Evolutionary conservation across 2,888 invertebrate genomes (phyloP), one percentile per base, ranked within the genome.

Genomic region (Periphyllus acericola): DNA sequence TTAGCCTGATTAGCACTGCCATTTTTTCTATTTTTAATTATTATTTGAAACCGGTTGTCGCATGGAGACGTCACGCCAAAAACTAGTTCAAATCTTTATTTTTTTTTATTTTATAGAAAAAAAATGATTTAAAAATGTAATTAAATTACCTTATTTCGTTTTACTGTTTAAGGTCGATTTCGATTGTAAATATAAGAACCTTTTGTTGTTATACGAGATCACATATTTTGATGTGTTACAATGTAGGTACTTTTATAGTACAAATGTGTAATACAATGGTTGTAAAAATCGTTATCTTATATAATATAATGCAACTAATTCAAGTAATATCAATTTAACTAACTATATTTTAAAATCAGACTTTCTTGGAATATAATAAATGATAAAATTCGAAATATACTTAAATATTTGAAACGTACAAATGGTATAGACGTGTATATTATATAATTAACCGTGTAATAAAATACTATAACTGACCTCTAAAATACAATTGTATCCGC

Each of bases 11-110:
- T 79, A 72, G 55, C n/a, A 86, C 34, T 79, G 71, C 2, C 11
- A 52, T 86, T 79, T 71, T 76, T 83, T 68, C 32, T 78, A 34
- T 40, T 80, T 78, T 72, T 86, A 86, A 86, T 86, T 86, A 80
- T 71, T 55, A 72, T 86, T 71, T 25, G 36, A 86, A 86, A 86
- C 86, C 86, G 86, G 86, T 80, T 40, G 55, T 78, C 72, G 52
- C 29, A 74, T 46, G 40, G 52, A 52, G 34, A 32, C n/a, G 46
- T 84, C 84, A 79, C 29, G 19, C 52, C 68, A 52, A 71, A 34
- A 86, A 72, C 79, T 86, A 80, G 86, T 86, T 72, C 80, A 80
- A 52, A 78, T 34, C 34, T 78, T 68, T 76, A 76, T 71, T 36
- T 34, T 83, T n/a, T 14, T 84, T 74, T 76, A 66, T 60, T 83